Evolutionary conservation across 2,797 vertebrate species (phyloP), one percentile per base, ranked within the genome.

Genomic region (Aselliscus stoliczkanus): DNA sequence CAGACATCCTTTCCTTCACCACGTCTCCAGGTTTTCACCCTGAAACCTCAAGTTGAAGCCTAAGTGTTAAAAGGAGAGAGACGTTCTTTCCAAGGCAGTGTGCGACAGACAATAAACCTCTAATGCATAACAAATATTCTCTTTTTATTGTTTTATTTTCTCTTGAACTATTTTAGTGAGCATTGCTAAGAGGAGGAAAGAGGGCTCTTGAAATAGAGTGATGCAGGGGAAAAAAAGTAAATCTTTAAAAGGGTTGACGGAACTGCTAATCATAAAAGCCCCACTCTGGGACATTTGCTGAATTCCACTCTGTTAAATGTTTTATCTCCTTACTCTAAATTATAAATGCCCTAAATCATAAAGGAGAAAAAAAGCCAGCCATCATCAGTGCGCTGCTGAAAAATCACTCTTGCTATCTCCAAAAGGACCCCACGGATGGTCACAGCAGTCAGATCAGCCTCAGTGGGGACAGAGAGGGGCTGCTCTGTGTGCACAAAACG

Each of bases 231-330:
- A 73, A 58, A 5, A 88, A 94, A 69, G 29, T 42, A 89, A 93
- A 92, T 90, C 76, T 88, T 96, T 96, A 81, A 97, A 94, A 96
- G 88, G 64, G 62, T 42, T 93, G 88, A 96, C 42, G 96, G 81
- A 64, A 96, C 84, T 96, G 93, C n/a, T 67, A 75, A 93, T 96
- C 94, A 96, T 95, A 92, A 97, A 97, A 97, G 62, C 27, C 62
- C 93, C 75, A 84, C 67, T 96, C 92, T 76, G 80, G 83, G 95
- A 82, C 85, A 90, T 88, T 95, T 83, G 84, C 72, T 93, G 70
- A 64, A 93, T 93, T 93, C 52, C 34, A 85, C 83, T 94, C 79
- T 34, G 56, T 94, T 96, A 56, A 23, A 34, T 93, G 87, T 97
- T 95, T 80, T 62, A 96, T 97, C 93, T 87, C 86, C 73, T 84